phyloP scores from a whole-genome alignment of 1,140 invertebrate species.

The Dreissena polymorpha region DNA sequence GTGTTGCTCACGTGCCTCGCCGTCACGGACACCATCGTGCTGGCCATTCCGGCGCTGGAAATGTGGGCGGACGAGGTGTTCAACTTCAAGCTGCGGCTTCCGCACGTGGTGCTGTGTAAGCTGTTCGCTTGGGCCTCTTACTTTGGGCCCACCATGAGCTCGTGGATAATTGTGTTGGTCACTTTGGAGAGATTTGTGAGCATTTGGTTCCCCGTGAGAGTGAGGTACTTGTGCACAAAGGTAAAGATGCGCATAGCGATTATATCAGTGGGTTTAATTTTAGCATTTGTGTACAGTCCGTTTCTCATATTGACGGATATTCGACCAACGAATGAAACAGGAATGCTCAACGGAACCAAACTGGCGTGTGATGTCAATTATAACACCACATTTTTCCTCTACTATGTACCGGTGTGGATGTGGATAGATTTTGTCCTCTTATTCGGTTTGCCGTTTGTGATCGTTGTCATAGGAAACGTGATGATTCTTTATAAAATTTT shows the following conservation, averaged over 20 bases:
- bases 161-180: slow-evolving; percentile 45
- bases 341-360: neutral
- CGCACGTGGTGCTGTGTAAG: slow-evolving; percentile 22
- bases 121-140: slow-evolving; percentile 19
- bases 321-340: neutral
- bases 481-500: slow-evolving; percentile 44
- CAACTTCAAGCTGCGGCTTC: slow-evolving; percentile 6
- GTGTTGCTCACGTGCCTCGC: slow-evolving; percentile 31
- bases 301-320: neutral
- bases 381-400: slow-evolving; percentile 2
- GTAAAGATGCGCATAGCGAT: slow-evolving; percentile 7
- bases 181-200: slow-evolving; percentile 45
- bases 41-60: slow-evolving; percentile 28
- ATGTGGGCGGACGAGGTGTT: slow-evolving; percentile 12
- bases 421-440: slow-evolving; percentile 31
- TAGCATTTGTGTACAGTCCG: slow-evolving; percentile 22
- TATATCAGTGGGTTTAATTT: slow-evolving; percentile 2
- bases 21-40: slow-evolving; percentile 23
- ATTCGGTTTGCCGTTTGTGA: slow-evolving; percentile 25
- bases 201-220: slow-evolving; percentile 47
- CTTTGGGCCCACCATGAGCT: slow-evolving; percentile 28
- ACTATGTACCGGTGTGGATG: slow-evolving; percentile 30
- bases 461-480: slow-evolving; percentile 35
- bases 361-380: slow-evolving; percentile 3
- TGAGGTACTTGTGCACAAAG: slow-evolving; percentile 29